A percentile compares a stretch with the other conserved stretches of the same genome.
phyloP scores from a whole-genome alignment of 2,113 vertebrate genomes.

The Synchiropus splendidus region DNA sequence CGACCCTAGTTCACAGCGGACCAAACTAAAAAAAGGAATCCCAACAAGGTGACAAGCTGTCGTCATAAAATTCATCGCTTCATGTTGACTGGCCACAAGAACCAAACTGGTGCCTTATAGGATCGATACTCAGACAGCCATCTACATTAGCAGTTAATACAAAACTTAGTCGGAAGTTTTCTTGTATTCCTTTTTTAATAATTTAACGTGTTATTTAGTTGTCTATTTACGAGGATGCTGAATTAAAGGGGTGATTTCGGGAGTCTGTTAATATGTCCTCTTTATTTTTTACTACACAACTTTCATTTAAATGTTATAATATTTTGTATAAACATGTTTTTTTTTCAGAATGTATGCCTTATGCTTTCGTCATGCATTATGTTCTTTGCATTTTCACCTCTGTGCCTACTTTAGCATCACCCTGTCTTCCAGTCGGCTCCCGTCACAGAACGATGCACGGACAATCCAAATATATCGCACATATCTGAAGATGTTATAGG shows the following conservation, averaged over 20 bases:
- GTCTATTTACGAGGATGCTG: slow-evolving; percentile 62
- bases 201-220: slow-evolving; percentile 31
- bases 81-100: slow-evolving; percentile 31
- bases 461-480: slow-evolving; percentile 52
- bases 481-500: slow-evolving; percentile 9
- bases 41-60: slow-evolving; percentile 27
- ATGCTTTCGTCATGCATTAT: slow-evolving; percentile 44
- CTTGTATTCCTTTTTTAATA: slow-evolving; percentile 44
- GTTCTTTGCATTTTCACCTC: slow-evolving; percentile 50
- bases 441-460: slow-evolving; percentile 30
- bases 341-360: slow-evolving; percentile 64
- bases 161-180: slow-evolving; percentile 40
- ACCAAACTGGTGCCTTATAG: slow-evolving; percentile 66
- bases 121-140: slow-evolving; percentile 26
- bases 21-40: too few relatives aligned
- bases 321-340: slow-evolving; percentile 64
- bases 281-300: slow-evolving; percentile 37
- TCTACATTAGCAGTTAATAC: slow-evolving; percentile 38
- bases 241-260: slow-evolving; percentile 38
- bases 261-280: slow-evolving; percentile 54
- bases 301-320: slow-evolving; percentile 59
- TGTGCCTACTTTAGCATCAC: slow-evolving; percentile 46
- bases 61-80: slow-evolving; percentile 26
- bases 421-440: slow-evolving; percentile 16
- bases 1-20: too few relatives aligned